phyloP scores from a whole-genome alignment of 2,888 invertebrate species.

The Drepana falcataria region DNA sequence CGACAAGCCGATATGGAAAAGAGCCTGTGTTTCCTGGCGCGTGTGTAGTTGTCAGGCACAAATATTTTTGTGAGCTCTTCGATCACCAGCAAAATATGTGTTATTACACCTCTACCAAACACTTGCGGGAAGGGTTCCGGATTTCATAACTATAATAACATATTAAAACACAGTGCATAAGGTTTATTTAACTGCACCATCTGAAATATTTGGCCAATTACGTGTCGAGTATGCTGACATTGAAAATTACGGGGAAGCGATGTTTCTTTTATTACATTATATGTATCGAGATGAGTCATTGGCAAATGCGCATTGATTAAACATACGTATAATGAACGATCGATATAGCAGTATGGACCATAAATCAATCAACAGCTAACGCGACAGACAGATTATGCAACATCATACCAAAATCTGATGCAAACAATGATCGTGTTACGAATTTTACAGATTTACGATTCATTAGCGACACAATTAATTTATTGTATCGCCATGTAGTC shows the following conservation, averaged over 20 bases:
- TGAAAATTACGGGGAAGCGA: neutral
- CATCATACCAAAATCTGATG: neutral
- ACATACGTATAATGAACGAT: neutral
- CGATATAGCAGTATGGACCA: neutral
- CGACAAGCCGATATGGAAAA: no score
- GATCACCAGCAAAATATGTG: no score
- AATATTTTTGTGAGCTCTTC: no score
- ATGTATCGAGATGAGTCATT: neutral
- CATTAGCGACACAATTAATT: slow-evolving; percentile 3
- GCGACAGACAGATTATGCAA: neutral
- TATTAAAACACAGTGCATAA: no score
- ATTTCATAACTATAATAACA: no score
- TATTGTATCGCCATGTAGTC: slow-evolving; percentile 2
- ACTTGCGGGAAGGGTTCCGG: no score
- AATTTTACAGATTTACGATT: slow-evolving; percentile 2
- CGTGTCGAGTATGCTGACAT: neutral
- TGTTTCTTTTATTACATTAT: no score
- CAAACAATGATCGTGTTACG: neutral
- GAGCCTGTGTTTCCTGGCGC: no score
- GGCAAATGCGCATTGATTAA: neutral
- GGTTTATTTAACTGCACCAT: neutral
- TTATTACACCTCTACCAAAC: no score
- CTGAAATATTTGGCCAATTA: neutral
- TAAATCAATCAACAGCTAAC: neutral
- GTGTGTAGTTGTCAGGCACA: no score